These are phyloP conservation scores for Lepus townsendii DNA, from an alignment of 2,797 vertebrate species.

Conservation along the genomic window DNA sequence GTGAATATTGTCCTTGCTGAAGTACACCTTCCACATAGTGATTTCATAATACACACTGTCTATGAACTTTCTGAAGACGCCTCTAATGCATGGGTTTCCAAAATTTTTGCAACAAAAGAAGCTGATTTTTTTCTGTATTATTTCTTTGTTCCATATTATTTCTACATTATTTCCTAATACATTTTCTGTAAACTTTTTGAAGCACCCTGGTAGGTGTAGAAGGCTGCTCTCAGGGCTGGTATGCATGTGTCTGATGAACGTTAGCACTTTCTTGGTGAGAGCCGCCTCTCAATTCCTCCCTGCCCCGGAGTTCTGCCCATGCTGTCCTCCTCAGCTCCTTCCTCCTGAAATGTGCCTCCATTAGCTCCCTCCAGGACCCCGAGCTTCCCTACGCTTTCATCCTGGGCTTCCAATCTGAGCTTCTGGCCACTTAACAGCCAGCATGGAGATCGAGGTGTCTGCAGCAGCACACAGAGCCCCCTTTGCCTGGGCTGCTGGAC, in stretches of 20 bases:
- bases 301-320: background rate
- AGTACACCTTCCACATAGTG: too few relatives aligned
- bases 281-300: background rate
- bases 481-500: background rate
- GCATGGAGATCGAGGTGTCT: rapidly evolving
- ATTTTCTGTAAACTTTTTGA: too few relatives aligned
- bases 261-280: background rate
- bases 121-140: too few relatives aligned
- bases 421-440: background rate
- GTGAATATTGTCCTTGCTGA: too few relatives aligned
- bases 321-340: background rate
- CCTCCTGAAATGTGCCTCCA: background rate
- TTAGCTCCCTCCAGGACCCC: background rate
- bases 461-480: background rate
- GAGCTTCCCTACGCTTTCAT: background rate
- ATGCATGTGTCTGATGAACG: rapidly evolving
- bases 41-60: too few relatives aligned
- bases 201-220: background rate
- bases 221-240: rapidly evolving
- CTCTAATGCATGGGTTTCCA: too few relatives aligned
- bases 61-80: too few relatives aligned
- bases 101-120: too few relatives aligned
- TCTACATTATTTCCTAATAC: too few relatives aligned
- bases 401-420: background rate
- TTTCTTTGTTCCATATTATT: too few relatives aligned